Evolutionary conservation across 2,797 vertebrate species (phyloP), one percentile per base, ranked within the genome.

Genomic region (Oreochromis grahami): DNA sequence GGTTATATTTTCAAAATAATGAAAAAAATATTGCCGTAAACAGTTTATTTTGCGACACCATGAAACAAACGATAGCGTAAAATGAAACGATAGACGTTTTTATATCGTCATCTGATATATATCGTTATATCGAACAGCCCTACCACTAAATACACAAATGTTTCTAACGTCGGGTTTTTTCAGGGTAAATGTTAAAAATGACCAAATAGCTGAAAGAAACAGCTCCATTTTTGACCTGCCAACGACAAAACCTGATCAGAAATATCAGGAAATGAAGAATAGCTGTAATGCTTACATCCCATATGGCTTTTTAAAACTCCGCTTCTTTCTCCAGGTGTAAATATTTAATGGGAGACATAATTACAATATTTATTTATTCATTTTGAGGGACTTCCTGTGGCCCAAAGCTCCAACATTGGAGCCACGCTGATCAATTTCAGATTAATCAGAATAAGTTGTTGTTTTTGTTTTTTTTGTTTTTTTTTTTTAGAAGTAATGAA

Each of bases 71-170:
- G 24, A 24, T 24, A 24, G 24, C 24, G 24, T 24, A 24, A 24
- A 24, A 24, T 24, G 24, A 24, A 24, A 24, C 24, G 24, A 24
- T 24, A 24, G 24, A 24, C 24, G 24, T 24, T 24, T 24, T 24
- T 24, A 24, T 26, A 26, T 26, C 24, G 24, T 26, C 24, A 26
- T 26, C 24, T 3, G 24, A 26, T 26, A 26, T 26, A 26, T 26
- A 26, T 26, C 24, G 3, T 26, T 26, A 26, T 26, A 26, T 26
- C 4, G 3, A 26, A 26, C 24, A 26, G 24, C 24, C 24, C 24
- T 26, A 26, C 14, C 2, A 8, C n/a, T 68, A 4, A 68, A 41
- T 1, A 41, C n/a, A 14, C 4, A 0, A n/a, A 1, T 63, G 17
- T 36, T 34, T 36, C 17, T 63, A 36, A 63, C 6, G 17, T 36